Evolutionary conservation across 2,888 invertebrate species (phyloP), one percentile per base, ranked within the genome.

Genomic region (Rhodophaea formosa): DNA sequence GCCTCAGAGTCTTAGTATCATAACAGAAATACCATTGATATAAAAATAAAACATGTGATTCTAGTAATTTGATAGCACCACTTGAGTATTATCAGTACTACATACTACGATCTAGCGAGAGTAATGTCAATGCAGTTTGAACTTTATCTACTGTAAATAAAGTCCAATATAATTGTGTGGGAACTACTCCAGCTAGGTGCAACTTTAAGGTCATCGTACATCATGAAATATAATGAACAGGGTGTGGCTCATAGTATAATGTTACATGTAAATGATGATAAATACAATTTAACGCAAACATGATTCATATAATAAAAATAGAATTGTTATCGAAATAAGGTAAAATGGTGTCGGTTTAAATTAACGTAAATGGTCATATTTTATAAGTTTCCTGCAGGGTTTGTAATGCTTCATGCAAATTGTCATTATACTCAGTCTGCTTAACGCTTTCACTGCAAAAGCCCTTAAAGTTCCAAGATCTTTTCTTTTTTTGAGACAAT

Each of bases 11-110:
- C n/a, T 23, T 23, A 23, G 5, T 5, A 23, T 23, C 23, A 51
- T 15, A 32, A 10, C 12, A 29, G 17, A 51, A 15, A 51, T 51
- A 32, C 49, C 49, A 51, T 35, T 10, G 49, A 32, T 32, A 51
- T 35, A 35, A 35, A 51, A 35, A 51, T 51, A 49, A 42, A n/a
- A 17, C 23, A 32, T 53, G 53, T 45, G 53, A 53, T 59, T 53
- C 43, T 53, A 32, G 29, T 15, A 30, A 51, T 35, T 16, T 35
- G 32, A 51, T 35, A 16, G 15, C 29, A 8, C 8, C 15, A 51
- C 32, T 51, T 51, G 32, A 23, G 5, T 15, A 16, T 16, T 51
- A 51, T 51, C 49, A 51, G 12, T 16, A 7, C 29, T 17, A 45
- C 8, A 16, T 5, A 16, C 7, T 15, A 45, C 16, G 17, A 10